Evolutionary conservation across 2,888 invertebrate species (phyloP), one percentile per base, ranked within the genome.

Genomic region (Drosophila recens): DNA sequence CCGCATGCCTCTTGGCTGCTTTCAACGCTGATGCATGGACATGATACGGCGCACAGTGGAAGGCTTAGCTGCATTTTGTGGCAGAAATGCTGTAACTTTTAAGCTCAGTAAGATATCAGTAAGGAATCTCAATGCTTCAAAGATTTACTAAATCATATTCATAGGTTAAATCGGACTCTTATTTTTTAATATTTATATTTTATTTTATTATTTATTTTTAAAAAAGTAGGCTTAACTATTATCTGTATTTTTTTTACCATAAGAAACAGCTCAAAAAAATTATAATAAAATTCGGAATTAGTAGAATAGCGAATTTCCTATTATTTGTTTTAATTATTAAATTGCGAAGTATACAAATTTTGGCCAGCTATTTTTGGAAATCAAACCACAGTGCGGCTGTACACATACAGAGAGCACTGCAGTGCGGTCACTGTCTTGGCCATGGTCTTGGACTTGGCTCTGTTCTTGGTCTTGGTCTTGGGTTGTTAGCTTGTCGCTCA

Each of bases 401-500:
- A 46, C 52, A 64, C 63, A 73, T 38, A 66, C 40, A 68, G 46
- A 49, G 36, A 30, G 49, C 6, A 30, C n/a, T 33, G 11, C 15
- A 36, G 36, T 33, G 15, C 15, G 27, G 36, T 36, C 36, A 4
- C 20, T n/a, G 56, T 20, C 43, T 45, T 34, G 33, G 45, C 42
- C 54, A 43, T 43, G 42, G 30, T 30, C 54, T 42, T 56, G 67
- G 62, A 51, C 36, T 27, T 27, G 52, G 38, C 51, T 38, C 38
- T 36, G 30, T 38, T 10, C 53, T 42, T 59, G 66, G 62, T 45
- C 42, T 43, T 70, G 61, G 77, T 45, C 42, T 43, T 70, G 61
- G 77, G 53, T 84, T 73, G 78, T 87, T 87, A 84, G 79, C 87
- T 78, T 87, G 84, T 87, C 85, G 82, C 87, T 89, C 82, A 87